phyloP scores from a whole-genome alignment of 2,797 vertebrate species.

The Vespertilio murinus region DNA sequence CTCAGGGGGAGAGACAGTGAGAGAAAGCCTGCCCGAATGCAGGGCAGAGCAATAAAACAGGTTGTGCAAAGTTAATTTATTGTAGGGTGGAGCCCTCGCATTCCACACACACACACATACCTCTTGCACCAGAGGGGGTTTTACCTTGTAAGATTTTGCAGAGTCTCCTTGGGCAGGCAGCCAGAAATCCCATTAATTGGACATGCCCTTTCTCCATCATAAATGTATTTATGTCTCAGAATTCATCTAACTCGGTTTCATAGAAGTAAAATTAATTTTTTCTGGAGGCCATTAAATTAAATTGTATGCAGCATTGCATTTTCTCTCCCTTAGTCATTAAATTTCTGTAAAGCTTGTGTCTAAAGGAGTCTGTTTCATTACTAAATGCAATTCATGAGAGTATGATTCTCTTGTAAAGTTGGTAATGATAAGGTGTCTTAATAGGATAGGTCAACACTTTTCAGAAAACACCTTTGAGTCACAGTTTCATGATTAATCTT shows the following conservation, averaged over 20 bases:
- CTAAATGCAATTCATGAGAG: constrained; percentile 45
- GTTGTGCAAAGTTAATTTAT: constrained; percentile 54
- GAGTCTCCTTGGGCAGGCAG: constrained; percentile 41
- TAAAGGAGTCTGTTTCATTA: constrained; percentile 46
- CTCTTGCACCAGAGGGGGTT: not conserved
- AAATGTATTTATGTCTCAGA: constrained; percentile 40
- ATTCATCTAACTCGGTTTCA: constrained; percentile 54
- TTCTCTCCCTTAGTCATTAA: constrained; percentile 45
- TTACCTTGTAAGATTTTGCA: constrained; percentile 57
- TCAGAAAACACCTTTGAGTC: constrained; percentile 24
- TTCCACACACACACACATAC: not conserved
- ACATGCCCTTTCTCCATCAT: not conserved
- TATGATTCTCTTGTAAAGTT: not conserved
- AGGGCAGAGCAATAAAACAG: constrained; percentile 10
- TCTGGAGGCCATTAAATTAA: constrained; percentile 45
- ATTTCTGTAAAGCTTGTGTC: constrained; percentile 44
- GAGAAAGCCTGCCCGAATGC: constrained; percentile 10
- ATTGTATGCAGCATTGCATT: constrained; percentile 50
- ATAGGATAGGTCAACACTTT: not conserved
- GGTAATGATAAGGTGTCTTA: not conserved
- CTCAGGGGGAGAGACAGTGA: not conserved
- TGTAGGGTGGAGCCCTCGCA: not conserved
- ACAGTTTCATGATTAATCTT: not conserved
- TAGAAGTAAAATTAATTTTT: constrained; percentile 57
- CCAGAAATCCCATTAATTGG: constrained; percentile 71